phyloP scores from a whole-genome alignment of 2,888 invertebrate genomes.

The Xiphydria camelus region DNA sequence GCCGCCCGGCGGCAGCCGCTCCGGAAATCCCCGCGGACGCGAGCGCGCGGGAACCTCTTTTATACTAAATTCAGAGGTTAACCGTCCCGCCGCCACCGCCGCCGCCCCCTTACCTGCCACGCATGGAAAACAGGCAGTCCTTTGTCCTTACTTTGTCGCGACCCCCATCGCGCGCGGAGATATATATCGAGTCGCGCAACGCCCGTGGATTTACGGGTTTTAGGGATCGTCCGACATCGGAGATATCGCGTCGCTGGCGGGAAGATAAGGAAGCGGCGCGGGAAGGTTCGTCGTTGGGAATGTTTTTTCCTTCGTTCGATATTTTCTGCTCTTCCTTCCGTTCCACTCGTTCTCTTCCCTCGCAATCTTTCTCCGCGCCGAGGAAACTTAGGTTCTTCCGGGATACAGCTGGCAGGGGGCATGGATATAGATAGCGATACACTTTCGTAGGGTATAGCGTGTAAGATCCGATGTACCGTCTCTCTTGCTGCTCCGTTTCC shows the following conservation, averaged over 20 bases:
- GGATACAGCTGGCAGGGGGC: too few species aligned
- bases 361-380: too few species aligned
- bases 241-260: constrained; percentile 10
- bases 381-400: too few species aligned
- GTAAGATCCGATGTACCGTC: too few species aligned
- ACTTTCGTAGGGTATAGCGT: too few species aligned
- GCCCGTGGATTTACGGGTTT: constrained; percentile 14
- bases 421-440: too few species aligned
- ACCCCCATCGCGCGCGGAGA: constrained; percentile 3
- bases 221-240: constrained; percentile 11
- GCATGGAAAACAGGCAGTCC: constrained; percentile 27
- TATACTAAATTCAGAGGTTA: constrained; percentile 33
- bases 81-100: constrained; percentile 16
- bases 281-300: too few species aligned
- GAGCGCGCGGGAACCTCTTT: constrained; percentile 20
- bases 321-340: too few species aligned
- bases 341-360: too few species aligned
- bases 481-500: too few species aligned
- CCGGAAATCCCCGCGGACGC: too few species aligned
- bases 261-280: constrained; percentile 1
- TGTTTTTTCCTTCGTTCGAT: too few species aligned
- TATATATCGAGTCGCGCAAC: not conserved
- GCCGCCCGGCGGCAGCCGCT: not conserved
- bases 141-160: constrained; percentile 21
- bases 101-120: constrained; percentile 15